Percentiles rank a stretch among this genome's conserved stretches.
Evolutionary conservation across 2,888 invertebrate species (phyloP).

Genomic region (Epinotia nisella): DNA sequence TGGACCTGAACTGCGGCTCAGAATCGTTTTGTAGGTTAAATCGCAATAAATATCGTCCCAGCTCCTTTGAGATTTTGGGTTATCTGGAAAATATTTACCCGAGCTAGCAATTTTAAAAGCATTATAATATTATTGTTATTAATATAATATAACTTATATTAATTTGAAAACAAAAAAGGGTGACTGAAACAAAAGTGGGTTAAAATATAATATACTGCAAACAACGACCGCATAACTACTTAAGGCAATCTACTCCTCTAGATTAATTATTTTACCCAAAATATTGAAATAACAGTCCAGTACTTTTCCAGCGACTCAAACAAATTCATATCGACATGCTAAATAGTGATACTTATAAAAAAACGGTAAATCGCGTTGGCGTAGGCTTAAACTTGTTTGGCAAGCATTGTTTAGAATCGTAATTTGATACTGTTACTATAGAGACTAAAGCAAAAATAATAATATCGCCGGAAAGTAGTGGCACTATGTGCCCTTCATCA

Average conservation of each 20-base stretch:
- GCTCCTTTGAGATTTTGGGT: too few relatives aligned
- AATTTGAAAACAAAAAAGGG: not conserved
- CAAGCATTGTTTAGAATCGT: constrained; percentile 8
- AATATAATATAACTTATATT: too few relatives aligned
- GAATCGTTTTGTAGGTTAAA: too few relatives aligned
- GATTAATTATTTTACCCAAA: not conserved
- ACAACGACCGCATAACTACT: not conserved
- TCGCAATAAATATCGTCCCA: too few relatives aligned
- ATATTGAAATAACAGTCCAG: not conserved
- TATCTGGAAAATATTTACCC: too few relatives aligned
- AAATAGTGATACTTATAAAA: not conserved
- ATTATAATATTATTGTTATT: too few relatives aligned
- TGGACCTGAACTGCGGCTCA: too few relatives aligned
- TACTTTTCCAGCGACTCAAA: not conserved
- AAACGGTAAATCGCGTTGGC: constrained; percentile 4
- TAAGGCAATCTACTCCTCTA: not conserved
- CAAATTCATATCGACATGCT: not conserved
- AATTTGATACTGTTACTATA: not conserved
- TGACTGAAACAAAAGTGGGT: not conserved
- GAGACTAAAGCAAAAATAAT: not conserved
- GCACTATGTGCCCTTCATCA: too few relatives aligned
- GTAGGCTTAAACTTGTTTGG: constrained; percentile 12
- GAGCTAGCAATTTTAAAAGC: too few relatives aligned
- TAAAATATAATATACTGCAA: not conserved
- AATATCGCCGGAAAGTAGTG: not conserved